Evolutionary conservation across 2,113 vertebrate species (phyloP).

Genomic region (Callorhinus ursinus): DNA sequence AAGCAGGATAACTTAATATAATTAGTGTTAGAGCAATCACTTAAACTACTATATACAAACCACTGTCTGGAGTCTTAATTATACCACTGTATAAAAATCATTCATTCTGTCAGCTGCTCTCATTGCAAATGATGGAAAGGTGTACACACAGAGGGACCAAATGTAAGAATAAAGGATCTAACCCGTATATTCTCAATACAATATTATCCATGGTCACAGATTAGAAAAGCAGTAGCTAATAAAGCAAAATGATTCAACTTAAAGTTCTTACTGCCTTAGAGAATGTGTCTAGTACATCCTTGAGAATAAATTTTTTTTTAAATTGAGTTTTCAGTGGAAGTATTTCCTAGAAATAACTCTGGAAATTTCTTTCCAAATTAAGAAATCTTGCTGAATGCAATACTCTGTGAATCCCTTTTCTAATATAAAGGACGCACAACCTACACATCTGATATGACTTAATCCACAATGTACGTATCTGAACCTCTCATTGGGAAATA

Average conservation of each 20-base stretch:
- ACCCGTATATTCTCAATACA: background rate
- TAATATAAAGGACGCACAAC: background rate
- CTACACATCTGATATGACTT: background rate
- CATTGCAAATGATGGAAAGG: background rate
- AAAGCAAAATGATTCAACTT: background rate
- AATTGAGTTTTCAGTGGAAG: conserved; percentile 15
- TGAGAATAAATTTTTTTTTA: background rate
- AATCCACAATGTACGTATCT: background rate
- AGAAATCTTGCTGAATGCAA: conserved; percentile 18
- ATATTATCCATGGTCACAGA: background rate
- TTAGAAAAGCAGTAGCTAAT: background rate
- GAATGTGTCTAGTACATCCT: background rate
- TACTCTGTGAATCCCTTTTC: background rate
- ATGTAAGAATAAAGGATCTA: background rate
- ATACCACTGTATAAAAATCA: conserved; percentile 20
- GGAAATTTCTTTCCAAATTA: conserved; percentile 46
- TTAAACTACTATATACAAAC: conserved; percentile 29
- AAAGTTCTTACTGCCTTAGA: background rate
- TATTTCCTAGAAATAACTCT: conserved; percentile 21
- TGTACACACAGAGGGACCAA: background rate
- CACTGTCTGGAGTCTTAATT: background rate
- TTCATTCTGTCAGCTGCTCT: background rate
- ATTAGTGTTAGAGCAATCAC: conserved; percentile 36
- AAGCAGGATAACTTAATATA: conserved; percentile 52
- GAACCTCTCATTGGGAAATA: background rate